Conservation (phyloP, 1,140 invertebrate species). For the Armadillidium nasatum region DNA sequence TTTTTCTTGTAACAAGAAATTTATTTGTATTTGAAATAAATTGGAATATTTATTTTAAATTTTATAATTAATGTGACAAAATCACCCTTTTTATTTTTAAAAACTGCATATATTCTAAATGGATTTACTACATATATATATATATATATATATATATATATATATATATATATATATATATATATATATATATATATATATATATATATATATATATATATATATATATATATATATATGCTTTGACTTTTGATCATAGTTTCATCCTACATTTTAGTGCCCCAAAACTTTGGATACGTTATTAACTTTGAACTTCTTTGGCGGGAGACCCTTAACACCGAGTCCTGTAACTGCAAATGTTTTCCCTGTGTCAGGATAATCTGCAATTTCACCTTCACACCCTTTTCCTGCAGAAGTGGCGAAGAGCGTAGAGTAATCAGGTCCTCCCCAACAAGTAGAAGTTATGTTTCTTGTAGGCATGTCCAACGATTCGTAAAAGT, state of each 20-base stretch:
- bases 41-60: no score
- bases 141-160: not conserved
- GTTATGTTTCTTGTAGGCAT: slow-evolving; percentile 54
- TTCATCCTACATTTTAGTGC: no score
- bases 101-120: no score
- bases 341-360: slow-evolving; percentile 38
- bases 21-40: no score
- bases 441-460: slow-evolving; percentile 60
- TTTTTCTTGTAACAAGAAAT: no score
- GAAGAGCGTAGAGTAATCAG: slow-evolving; percentile 51
- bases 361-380: slow-evolving; percentile 37
- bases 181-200: not conserved
- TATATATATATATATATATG: no score
- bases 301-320: slow-evolving; percentile 17
- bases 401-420: slow-evolving; percentile 54
- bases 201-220: no score
- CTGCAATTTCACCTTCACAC: slow-evolving; percentile 51
- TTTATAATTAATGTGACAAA: no score
- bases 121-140: no score
- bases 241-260: no score
- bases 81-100: no score
- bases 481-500: slow-evolving; percentile 48
- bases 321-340: slow-evolving; percentile 18
- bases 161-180: not conserved
- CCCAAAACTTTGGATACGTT: not conserved